Percentiles rank a stretch among this genome's conserved stretches.
These are phyloP conservation scores for Hemiscyllium ocellatum DNA, from an alignment of 2,113 vertebrate genomes.

Conservation along the genomic window DNA sequence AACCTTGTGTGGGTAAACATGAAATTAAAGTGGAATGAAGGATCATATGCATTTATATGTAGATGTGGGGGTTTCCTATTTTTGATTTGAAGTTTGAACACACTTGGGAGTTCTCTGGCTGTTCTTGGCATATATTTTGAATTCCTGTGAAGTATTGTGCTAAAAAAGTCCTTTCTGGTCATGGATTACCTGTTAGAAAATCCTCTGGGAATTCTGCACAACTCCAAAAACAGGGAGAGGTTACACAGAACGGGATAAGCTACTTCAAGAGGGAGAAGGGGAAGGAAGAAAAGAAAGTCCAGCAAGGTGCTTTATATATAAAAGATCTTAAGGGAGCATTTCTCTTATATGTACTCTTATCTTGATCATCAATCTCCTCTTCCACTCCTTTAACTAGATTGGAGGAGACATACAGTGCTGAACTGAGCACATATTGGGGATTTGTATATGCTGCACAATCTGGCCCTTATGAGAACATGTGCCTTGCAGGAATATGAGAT, in stretches of 20 bases:
- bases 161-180: neutral
- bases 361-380: neutral
- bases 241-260: neutral
- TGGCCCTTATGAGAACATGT: neutral
- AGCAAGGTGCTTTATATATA: neutral
- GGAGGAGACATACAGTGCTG: neutral
- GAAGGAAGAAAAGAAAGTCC: neutral
- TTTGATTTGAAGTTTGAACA: neutral
- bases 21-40: neutral
- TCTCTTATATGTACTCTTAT: neutral
- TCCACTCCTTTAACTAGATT: neutral
- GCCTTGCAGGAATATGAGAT: neutral
- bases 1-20: neutral
- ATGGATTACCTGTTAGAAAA: neutral
- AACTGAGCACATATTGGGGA: neutral
- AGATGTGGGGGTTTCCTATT: neutral
- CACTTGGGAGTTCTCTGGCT: neutral
- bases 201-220: neutral
- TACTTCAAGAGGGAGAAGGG: neutral
- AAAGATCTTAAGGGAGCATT: neutral
- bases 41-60: neutral
- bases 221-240: neutral
- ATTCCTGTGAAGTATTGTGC: neutral
- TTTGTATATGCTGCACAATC: neutral
- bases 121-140: neutral